Evolutionary conservation across 2,113 vertebrate species (phyloP).

Genomic region (Neodon shergylaensis): DNA sequence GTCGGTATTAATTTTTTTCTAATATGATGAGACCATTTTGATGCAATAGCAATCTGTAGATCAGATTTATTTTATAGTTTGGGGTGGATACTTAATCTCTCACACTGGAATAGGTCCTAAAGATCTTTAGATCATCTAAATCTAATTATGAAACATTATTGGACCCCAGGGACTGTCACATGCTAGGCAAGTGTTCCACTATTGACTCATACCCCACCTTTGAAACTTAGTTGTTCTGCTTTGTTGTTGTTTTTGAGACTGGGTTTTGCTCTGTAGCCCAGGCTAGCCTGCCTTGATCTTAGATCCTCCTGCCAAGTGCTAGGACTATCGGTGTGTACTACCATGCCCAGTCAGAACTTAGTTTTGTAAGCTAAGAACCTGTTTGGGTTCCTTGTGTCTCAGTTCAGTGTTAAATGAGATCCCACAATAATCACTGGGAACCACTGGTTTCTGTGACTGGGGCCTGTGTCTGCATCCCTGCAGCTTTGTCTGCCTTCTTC

Average conservation of each 20-base stretch:
- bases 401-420: neutral
- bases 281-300: neutral
- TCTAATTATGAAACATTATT: conserved; percentile 39
- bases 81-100: conserved; percentile 43
- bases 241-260: neutral
- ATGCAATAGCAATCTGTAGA: conserved; percentile 31
- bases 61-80: conserved; percentile 47
- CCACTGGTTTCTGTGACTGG: neutral
- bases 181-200: neutral
- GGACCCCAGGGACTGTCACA: neutral
- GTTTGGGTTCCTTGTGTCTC: neutral
- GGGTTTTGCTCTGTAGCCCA: neutral
- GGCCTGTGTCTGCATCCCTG: neutral
- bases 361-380: neutral
- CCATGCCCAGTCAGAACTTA: neutral
- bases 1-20: conserved; percentile 55
- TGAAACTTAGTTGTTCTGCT: neutral
- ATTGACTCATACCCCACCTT: neutral
- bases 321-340: neutral
- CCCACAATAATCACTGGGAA: neutral
- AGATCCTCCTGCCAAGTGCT: neutral
- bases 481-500: neutral
- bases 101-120: conserved; percentile 12
- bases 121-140: conserved; percentile 14
- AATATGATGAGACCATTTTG: neutral